Evolutionary conservation across 1,140 invertebrate genomes (phyloP), one percentile per base, ranked within the genome.

Genomic region (Drosophila ohnishii): DNA sequence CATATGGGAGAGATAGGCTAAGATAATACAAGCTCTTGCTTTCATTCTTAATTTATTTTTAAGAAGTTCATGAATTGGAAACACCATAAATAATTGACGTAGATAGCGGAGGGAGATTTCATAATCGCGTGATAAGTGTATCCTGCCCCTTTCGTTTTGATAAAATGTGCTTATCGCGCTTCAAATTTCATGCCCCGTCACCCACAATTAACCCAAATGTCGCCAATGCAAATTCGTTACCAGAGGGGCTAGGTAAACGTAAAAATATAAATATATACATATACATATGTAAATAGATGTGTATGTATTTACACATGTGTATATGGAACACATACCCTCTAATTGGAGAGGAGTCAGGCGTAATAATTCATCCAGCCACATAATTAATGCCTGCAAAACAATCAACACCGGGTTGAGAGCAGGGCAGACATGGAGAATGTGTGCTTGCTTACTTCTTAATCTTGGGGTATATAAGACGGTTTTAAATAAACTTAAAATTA

Each of bases 121-220:
- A 40, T 71, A 70, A 71, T 71, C 53, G 51, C 44, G 5, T 50
- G 65, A 65, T 37, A 35, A 77, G 39, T 56, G 32, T 39, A 75
- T 50, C 56, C 53, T 55, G 44, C n/a, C 51, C 16, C 19, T 25
- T 10, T 10, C 32, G 22, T 37, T 42, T 34, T 45, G 28, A 65
- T 66, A 67, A 67, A 60, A 48, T 39, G 13, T 47, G 47, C 73
- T 75, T 71, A 71, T 71, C 55, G 50, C 53, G 13, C 28, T 39
- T 53, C 11, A 75, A 60, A 60, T 76, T 67, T 76, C 48, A 53
- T 60, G 73, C 73, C 55, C 42, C 55, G 72, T 76, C 73, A 67
- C 72, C 42, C 74, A 40, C 65, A 86, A 82, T 87, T 86, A 86
- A 82, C 83, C 82, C 75, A 87, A 72, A 75, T 82, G 61, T 55